phyloP scores from a whole-genome alignment of 1,140 invertebrate genomes.

The Carcinoscorpius rotundicauda region DNA sequence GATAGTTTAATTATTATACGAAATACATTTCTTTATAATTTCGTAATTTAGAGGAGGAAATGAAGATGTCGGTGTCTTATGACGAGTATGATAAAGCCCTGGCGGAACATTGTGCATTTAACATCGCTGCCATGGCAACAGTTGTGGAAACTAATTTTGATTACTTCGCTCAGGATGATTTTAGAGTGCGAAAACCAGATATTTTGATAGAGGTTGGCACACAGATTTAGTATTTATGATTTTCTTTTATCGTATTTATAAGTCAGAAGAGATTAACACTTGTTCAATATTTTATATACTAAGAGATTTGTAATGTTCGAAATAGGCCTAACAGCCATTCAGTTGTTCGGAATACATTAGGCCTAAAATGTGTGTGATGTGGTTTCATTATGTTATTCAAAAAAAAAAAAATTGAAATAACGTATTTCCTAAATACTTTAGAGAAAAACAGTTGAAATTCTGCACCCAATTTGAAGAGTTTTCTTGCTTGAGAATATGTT shows the following conservation, averaged over 20 bases:
- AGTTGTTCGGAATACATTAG: too few species aligned
- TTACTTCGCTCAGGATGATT: conserved; percentile 80
- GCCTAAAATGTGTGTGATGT: too few species aligned
- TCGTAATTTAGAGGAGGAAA: conserved; percentile 40
- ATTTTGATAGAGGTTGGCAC: conserved; percentile 55
- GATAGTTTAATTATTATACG: background rate
- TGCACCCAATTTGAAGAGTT: too few species aligned
- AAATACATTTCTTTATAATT: background rate
- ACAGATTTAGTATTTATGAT: background rate
- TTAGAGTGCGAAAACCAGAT: conserved; percentile 74
- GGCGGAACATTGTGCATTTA: conserved; percentile 67
- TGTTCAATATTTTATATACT: too few species aligned
- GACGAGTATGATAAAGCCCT: conserved; percentile 64
- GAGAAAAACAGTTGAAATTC: too few species aligned
- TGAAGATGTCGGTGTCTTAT: conserved; percentile 57
- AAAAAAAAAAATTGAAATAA: too few species aligned
- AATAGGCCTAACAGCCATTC: too few species aligned
- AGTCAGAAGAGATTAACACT: too few species aligned
- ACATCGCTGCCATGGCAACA: conserved; percentile 62
- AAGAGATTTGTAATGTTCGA: too few species aligned
- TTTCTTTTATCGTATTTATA: background rate
- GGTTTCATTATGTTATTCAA: too few species aligned
- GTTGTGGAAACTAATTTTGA: conserved; percentile 72
- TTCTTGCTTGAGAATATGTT: too few species aligned
- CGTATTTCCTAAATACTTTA: too few species aligned